Evolutionary conservation across 2,113 vertebrate genomes (phyloP).

Genomic region (Pithys albifrons): DNA sequence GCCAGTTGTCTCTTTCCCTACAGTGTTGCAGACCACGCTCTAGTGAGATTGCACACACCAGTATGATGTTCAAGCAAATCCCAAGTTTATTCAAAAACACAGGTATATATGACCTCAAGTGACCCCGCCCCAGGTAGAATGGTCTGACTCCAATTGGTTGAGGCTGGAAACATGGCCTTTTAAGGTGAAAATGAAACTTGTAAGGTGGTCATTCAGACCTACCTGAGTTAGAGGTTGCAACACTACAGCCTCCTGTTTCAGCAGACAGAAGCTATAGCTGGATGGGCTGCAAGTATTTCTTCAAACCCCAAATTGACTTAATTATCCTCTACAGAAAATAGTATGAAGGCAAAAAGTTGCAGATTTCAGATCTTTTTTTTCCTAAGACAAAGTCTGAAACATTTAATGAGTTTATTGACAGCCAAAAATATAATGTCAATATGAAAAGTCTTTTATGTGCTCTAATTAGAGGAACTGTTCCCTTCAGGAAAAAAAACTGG

Average conservation of each 20-base stretch:
- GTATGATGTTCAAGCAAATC: no score
- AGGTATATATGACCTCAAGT: no score
- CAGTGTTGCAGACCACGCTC: no score
- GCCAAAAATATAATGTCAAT: constrained; percentile 29
- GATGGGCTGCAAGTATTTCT: neutral
- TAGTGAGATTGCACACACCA: no score
- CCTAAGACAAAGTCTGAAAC: neutral
- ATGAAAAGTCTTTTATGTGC: neutral
- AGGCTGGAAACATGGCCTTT: no score
- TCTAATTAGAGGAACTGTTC: constrained; percentile 12
- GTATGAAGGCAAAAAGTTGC: neutral
- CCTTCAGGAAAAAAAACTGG: neutral
- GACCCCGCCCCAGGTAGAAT: no score
- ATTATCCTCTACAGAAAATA: constrained; percentile 13
- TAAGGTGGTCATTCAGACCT: no score
- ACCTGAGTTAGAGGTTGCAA: no score
- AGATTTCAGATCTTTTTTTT: neutral
- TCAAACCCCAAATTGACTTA: neutral
- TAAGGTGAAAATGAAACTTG: no score
- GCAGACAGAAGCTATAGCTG: neutral
- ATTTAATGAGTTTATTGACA: constrained; percentile 30
- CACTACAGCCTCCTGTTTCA: neutral
- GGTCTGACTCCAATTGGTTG: no score
- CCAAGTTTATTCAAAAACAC: no score
- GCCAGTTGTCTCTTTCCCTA: neutral